Evolutionary conservation across 1,140 invertebrate species (phyloP), one percentile per base, ranked within the genome.

Genomic region (Drusus annulatus): DNA sequence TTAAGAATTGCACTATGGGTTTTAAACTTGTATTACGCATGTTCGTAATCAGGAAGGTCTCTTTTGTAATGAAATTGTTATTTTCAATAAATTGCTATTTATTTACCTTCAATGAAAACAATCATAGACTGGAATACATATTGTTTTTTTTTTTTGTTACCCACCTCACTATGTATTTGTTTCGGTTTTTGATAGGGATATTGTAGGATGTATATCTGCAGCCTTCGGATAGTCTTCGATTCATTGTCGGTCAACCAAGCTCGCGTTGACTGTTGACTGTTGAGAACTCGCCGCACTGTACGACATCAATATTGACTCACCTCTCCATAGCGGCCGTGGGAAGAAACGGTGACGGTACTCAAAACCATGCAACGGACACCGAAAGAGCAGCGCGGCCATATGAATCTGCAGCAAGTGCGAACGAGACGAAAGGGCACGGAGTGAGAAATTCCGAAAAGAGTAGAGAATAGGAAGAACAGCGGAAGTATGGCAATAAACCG

Each of bases 241-340:
- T 8, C 23, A 13, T 71, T 23, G 68, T 51, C 54, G 50, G 54
- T 71, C 68, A 52, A 52, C 36, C 5, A 71, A 25, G 19, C 10
- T 10, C 10, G 36, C 36, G 36, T 45, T 45, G 36, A 45, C 36
- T 45, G 54, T 75, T 36, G 54, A 75, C 25, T 75, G 51, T 56
- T 36, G 23, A 23, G 71, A 58, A 75, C 71, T 31, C 71, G 51
- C 51, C n/a, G 25, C 36, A 74, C n/a, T n/a, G 28, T 52, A 74
- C 51, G 69, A 56, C 69, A 75, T 58, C 77, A 71, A 71, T 79
- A 79, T 79, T 79, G 77, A 79, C 77, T 79, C 77, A 79, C 77
- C 77, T 79, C 77, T 79, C 51, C 45, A 71, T 79, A 52, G 51
- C 23, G 68, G 63, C 56, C 77, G 77, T 79, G 77, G 77, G 77